Evolutionary conservation across 2,797 vertebrate species (phyloP).

Genomic region (Periophthalmus magnuspinnatus): DNA sequence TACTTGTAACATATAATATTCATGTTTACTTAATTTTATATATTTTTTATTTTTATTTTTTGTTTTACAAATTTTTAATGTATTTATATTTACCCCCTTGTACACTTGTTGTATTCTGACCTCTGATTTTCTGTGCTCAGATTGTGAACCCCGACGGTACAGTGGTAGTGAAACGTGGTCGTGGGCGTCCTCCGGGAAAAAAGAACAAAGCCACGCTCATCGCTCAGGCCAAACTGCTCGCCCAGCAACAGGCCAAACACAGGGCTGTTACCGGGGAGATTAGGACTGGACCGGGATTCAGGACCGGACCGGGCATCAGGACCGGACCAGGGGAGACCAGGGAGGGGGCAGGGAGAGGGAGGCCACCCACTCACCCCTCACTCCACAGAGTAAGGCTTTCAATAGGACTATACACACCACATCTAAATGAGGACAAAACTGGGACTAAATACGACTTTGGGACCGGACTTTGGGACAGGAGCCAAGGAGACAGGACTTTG

Average conservation of each 20-base stretch:
- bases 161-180: conserved; percentile 65
- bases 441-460: too few relatives aligned
- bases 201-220: conserved; percentile 71
- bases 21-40: too few relatives aligned
- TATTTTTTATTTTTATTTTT: too few relatives aligned
- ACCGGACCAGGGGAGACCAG: conserved; percentile 6
- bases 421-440: too few relatives aligned
- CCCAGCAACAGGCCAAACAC: conserved; percentile 57
- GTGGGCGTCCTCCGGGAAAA: conserved; percentile 76
- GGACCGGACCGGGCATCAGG: neutral
- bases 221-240: conserved; percentile 63
- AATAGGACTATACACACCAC: too few relatives aligned
- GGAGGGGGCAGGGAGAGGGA: conserved; percentile 8
- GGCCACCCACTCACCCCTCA: conserved; percentile 12
- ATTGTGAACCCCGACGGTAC: conserved; percentile 30
- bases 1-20: too few relatives aligned
- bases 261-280: neutral
- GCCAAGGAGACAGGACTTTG: too few relatives aligned
- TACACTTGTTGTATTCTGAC: neutral
- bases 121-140: conserved; percentile 27
- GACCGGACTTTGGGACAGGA: too few relatives aligned
- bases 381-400: conserved; percentile 43
- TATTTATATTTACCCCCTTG: too few relatives aligned
- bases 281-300: neutral
- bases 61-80: too few relatives aligned